Evolutionary conservation across 2,797 vertebrate species (phyloP).

Genomic region (Synaphobranchus kaupii): DNA sequence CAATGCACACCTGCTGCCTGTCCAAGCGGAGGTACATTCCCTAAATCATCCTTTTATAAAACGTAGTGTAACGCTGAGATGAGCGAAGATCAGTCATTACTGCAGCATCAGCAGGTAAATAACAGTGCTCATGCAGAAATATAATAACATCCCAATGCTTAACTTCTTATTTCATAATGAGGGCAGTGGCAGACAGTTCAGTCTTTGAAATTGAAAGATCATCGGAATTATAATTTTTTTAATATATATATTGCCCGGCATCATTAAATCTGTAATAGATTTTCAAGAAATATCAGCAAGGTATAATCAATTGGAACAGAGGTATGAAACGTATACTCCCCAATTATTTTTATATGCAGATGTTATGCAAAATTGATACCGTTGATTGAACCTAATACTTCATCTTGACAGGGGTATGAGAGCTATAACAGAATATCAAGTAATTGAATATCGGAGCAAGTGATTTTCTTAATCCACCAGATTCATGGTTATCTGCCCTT

Average conservation of each 20-base stretch:
- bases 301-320: background rate
- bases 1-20: background rate
- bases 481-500: background rate
- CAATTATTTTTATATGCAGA: conserved; percentile 1
- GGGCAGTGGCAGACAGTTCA: background rate
- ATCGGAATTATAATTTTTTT: background rate
- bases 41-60: background rate
- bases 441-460: background rate
- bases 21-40: background rate
- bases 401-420: background rate
- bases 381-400: background rate
- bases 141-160: background rate
- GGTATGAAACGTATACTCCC: background rate
- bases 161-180: background rate
- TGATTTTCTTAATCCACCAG: background rate
- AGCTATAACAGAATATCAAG: background rate
- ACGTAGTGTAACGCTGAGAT: background rate
- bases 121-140: background rate
- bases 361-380: background rate
- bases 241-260: background rate
- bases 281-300: background rate
- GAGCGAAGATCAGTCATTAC: background rate
- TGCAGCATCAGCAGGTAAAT: background rate
- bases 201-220: background rate
- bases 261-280: background rate